Evolutionary conservation across 35 echinoderm and acorn worm genomes (phyloP), one percentile per base, ranked within the genome.

Genomic region (Amphiura filiformis): DNA sequence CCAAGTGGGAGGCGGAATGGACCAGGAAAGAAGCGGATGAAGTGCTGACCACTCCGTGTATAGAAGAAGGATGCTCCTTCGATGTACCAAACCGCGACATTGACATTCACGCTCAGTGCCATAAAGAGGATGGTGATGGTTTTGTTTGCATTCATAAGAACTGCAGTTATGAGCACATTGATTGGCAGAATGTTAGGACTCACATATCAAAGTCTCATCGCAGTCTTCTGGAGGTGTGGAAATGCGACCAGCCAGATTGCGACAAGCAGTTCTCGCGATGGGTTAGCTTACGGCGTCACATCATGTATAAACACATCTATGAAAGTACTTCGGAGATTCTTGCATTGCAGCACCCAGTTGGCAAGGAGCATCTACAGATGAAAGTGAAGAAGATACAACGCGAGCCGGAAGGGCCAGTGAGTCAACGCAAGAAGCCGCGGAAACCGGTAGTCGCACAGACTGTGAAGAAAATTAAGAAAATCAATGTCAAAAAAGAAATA

Each of bases 301-400:
- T 70, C 61, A 70, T 70, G 61, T 70, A 70, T 70, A 70, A 70
- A n/a, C 61, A 70, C 28, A 70, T 70, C 28, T 70, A 70, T 70
- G 28, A 70, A 23, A 70, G 61, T 18, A 70, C 61, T 70, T 2
- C 61, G 7, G 61, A 70, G 26, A 70, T 70, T 26, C 26, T 70
- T 5, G 15, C 61, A 30, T 30, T 70, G 15, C 61, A 70, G 28
- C 2, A 70, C 26, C 61, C 61, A 23, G 2, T 70, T 15, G 2
- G 11, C 28, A 30, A 18, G 26, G 61, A 70, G 2, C 11, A 70
- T n/a, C 1, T 13, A 70, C 2, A 18, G 17, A 70, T 15, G 61
- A 70, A 70, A n/a, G 61, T 70, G 61, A 70, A 70, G 28, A 26
- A 3, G 26, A 70, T 70, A 70, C 7, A 70, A n/a, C 61, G 61